A percentile compares a stretch with the other conserved stretches of the same genome.
phyloP scores from a whole-genome alignment of 2,113 vertebrate species.

The Trogon melanurus region DNA sequence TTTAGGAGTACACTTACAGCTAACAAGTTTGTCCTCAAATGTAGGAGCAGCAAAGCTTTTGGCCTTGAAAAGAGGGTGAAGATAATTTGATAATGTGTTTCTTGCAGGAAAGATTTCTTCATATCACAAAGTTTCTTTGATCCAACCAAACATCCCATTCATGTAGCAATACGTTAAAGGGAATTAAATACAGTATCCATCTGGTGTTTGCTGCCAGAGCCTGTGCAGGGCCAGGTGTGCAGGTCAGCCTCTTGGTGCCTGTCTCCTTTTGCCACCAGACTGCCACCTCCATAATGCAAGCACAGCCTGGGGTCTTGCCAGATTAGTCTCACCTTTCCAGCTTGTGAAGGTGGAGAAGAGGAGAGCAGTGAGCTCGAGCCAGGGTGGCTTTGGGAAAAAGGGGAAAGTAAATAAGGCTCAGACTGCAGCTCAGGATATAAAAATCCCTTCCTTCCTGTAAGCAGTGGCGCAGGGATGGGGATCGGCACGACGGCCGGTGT shows the following conservation, averaged over 20 bases:
- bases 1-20: neutral
- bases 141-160: neutral
- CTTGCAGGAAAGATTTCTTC: neutral
- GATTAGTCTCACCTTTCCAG: neutral
- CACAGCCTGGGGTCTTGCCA: fast-evolving
- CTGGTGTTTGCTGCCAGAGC: neutral
- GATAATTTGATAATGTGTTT: neutral
- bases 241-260: neutral
- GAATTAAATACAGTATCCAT: neutral
- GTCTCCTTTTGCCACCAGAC: neutral
- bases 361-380: neutral
- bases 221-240: neutral
- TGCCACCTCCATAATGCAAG: neutral
- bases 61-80: neutral
- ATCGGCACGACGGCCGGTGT: neutral
- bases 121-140: neutral
- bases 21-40: neutral
- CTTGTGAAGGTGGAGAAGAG: neutral
- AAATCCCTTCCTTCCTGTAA: conserved; percentile 44
- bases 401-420: neutral
- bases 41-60: neutral
- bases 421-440: neutral
- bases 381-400: neutral
- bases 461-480: neutral
- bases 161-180: fast-evolving